These are phyloP conservation scores for Ammospiza nelsoni DNA, from an alignment of 2,113 vertebrate species.

Conservation along the genomic window DNA sequence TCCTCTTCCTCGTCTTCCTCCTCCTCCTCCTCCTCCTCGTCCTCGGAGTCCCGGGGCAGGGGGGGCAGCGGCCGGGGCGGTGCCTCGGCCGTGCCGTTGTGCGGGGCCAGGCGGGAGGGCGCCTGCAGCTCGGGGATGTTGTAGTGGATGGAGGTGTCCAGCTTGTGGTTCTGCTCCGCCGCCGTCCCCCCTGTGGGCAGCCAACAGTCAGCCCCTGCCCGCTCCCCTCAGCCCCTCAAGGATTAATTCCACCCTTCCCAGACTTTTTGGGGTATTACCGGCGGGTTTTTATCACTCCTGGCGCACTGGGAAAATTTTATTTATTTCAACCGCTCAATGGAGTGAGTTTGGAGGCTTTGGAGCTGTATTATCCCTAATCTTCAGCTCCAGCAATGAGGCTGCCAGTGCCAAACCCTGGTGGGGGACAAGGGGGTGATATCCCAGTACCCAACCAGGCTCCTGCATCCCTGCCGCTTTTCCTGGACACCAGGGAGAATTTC, in stretches of 20 bases:
- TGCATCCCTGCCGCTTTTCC: fast-evolving
- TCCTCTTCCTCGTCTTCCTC: conserved; percentile 76
- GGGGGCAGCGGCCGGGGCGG: conserved; percentile 52
- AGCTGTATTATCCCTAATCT: background rate
- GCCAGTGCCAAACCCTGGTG: fast-evolving
- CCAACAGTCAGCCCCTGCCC: background rate
- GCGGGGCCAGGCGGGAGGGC: conserved; percentile 71
- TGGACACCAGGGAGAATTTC: background rate
- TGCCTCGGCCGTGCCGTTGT: conserved; percentile 88
- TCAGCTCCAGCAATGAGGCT: fast-evolving
- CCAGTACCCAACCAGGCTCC: background rate
- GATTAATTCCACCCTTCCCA: fast-evolving
- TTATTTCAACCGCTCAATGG: fast-evolving
- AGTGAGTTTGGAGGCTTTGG: background rate
- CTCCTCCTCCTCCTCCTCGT: conserved; percentile 76
- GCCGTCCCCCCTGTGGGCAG: conserved; percentile 73
- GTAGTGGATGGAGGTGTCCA: conserved; percentile 92
- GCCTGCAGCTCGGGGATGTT: conserved; percentile 97
- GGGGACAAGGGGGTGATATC: fast-evolving
- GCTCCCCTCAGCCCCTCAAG: fast-evolving
- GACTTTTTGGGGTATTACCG: fast-evolving
- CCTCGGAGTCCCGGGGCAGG: conserved; percentile 76
- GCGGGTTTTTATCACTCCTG: fast-evolving
- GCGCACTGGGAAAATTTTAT: fast-evolving
- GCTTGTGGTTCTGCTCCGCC: conserved; percentile 88